A percentile compares a stretch with the other conserved stretches of the same genome.
Evolutionary conservation across 2,113 vertebrate genomes (phyloP).

Genomic region (Perognathus longimembris): DNA sequence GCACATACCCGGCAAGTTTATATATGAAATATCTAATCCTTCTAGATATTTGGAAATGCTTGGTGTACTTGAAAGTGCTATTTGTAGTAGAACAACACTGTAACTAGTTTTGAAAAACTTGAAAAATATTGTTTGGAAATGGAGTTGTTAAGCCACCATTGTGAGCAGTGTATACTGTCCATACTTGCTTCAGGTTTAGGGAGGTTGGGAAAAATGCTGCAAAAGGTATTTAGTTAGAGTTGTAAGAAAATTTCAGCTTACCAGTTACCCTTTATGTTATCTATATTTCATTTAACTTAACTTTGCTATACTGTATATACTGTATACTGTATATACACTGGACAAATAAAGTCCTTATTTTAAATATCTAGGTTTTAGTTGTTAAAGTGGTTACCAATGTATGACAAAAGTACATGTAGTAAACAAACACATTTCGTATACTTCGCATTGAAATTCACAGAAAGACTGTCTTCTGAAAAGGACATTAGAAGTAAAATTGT

Average conservation of each 20-base stretch:
- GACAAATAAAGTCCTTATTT: conserved; percentile 56
- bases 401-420: conserved; percentile 70
- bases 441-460: conserved; percentile 49
- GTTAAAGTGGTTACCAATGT: conserved; percentile 68
- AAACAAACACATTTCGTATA: conserved; percentile 42
- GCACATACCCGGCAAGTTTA: not conserved
- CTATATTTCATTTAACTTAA: conserved; percentile 46
- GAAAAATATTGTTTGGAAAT: conserved; percentile 14
- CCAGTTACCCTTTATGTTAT: not conserved
- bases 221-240: not conserved
- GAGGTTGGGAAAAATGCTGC: not conserved
- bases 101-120: not conserved
- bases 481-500: conserved; percentile 28
- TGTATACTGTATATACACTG: conserved; percentile 62
- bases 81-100: not conserved
- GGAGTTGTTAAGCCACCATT: conserved; percentile 26
- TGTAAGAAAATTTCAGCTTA: conserved; percentile 7
- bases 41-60: conserved; percentile 39
- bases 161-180: not conserved
- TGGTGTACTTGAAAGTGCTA: conserved; percentile 26
- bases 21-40: conserved; percentile 12
- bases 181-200: not conserved
- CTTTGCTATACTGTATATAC: too few relatives aligned
- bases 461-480: conserved; percentile 57
- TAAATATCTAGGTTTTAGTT: conserved; percentile 58